Percentiles rank a stretch among this genome's conserved stretches.
These are phyloP conservation scores for Mesocricetus auratus DNA, from an alignment of 2,113 vertebrate genomes.

Conservation along the genomic window DNA sequence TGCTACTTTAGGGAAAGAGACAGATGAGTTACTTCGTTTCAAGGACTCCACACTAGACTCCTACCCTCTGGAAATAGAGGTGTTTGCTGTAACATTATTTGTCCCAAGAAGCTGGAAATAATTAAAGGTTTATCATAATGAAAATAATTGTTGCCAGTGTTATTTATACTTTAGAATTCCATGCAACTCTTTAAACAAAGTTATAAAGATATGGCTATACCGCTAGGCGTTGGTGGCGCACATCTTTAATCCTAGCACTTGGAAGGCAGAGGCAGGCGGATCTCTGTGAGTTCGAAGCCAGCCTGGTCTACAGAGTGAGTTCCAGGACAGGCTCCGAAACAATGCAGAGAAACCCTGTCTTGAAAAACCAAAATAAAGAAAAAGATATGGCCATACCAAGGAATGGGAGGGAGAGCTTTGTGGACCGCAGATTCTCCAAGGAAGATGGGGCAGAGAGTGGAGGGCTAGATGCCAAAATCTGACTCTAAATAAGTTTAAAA, in stretches of 20 bases:
- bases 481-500: not conserved
- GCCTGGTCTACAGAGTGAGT: no score
- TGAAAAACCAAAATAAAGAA: no score
- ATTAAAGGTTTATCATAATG: conserved; percentile 18
- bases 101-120: not conserved
- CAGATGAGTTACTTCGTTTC: not conserved
- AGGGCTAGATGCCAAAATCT: not conserved
- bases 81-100: not conserved
- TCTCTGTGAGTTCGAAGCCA: no score
- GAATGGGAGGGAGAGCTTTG: not conserved
- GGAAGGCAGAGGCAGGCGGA: no score
- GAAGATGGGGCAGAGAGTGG: not conserved
- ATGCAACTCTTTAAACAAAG: not conserved
- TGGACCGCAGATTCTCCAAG: not conserved
- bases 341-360: no score
- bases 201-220: not conserved
- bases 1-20: not conserved
- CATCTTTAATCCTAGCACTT: no score
- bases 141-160: not conserved
- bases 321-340: no score
- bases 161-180: not conserved
- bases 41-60: conserved; percentile 8
- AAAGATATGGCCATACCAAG: not conserved
- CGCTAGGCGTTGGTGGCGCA: no score
- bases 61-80: not conserved